Evolutionary conservation across 2,797 vertebrate species (phyloP), one percentile per base, ranked within the genome.

Genomic region (Diplodus sargus): DNA sequence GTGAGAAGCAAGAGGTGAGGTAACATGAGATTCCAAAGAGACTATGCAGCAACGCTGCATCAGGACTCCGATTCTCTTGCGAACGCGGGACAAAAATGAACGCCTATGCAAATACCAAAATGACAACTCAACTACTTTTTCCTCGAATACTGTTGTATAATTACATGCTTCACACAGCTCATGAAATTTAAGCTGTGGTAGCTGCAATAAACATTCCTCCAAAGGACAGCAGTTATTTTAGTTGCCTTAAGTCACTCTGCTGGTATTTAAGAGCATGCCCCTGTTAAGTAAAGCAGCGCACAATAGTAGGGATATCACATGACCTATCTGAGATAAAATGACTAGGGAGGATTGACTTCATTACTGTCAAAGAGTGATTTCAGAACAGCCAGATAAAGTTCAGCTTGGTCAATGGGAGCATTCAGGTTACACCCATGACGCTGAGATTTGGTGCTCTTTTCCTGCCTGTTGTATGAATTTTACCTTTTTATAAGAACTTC

Each of bases 1-100:
- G 82, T 90, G 82, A 88, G 85, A 83, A 90, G 90, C 60, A 78
- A 81, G 76, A 78, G 84, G 83, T 82, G 78, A 84, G 59, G 93
- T 91, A 94, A 95, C 87, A 86, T 58, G 92, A 95, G 90, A 94
- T 82, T 74, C 79, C 72, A 64, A 84, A 61, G 86, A 90, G 92
- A 91, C 90, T 90, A 84, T 76, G 89, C 85, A 90, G 69, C 76
- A 59, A 79, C 77, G n/a, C 87, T 89, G 87, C 85, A 67, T 85
- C 77, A 80, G 56, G 80, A 69, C 83, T 85, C 80, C 47, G 84
- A 90, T 89, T 89, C 73, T 82, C 70, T 39, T 47, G 69, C 67
- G 52, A 86, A 77, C 74, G 15, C 15, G 17, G 59, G 66, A 82
- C 52, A 74, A 74, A 68, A 60, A 78, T 63, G 43, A 13, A 78